These are phyloP conservation scores for Coryphaenoides rupestris DNA, from an alignment of 2,113 vertebrate genomes.

Conservation along the genomic window DNA sequence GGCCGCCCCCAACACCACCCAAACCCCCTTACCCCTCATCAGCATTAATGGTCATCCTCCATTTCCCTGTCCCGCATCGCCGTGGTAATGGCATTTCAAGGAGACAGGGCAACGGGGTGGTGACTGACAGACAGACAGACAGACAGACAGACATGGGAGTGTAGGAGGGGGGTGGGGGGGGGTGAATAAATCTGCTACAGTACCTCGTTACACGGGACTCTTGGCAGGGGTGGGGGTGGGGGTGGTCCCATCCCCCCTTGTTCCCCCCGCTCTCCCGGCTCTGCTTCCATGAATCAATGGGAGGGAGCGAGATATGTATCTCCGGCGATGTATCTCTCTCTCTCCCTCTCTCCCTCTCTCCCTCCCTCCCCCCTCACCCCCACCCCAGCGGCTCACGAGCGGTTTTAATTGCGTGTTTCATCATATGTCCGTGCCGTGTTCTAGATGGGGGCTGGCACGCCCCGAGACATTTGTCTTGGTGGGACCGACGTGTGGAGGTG, in stretches of 20 bases:
- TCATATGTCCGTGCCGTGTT: constrained; percentile 70
- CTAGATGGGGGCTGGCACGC: constrained; percentile 40
- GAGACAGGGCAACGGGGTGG: constrained; percentile 54
- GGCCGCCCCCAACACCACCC: too few relatives aligned
- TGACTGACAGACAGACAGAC: background rate
- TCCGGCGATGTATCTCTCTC: too few relatives aligned
- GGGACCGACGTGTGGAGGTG: background rate
- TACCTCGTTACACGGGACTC: constrained; percentile 60
- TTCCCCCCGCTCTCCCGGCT: constrained; percentile 44
- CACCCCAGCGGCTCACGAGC: constrained; percentile 46
- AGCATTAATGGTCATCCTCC: constrained; percentile 60
- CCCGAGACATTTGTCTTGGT: constrained; percentile 61
- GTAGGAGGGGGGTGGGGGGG: too few relatives aligned
- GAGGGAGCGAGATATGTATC: constrained; percentile 52
- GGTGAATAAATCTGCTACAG: constrained; percentile 67
- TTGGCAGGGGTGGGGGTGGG: constrained; percentile 47
- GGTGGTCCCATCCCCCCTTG: constrained; percentile 43
- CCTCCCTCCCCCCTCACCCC: constrained; percentile 7
- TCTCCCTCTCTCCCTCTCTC: too few relatives aligned
- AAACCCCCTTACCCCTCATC: constrained; percentile 37
- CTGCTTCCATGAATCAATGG: constrained; percentile 67
- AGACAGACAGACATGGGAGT: too few relatives aligned
- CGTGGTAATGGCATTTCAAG: constrained; percentile 72
- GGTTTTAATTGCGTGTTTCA: constrained; percentile 70
- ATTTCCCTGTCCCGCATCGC: constrained; percentile 44